phyloP scores from a whole-genome alignment of 2,888 invertebrate species.

The Lithosia quadra region DNA sequence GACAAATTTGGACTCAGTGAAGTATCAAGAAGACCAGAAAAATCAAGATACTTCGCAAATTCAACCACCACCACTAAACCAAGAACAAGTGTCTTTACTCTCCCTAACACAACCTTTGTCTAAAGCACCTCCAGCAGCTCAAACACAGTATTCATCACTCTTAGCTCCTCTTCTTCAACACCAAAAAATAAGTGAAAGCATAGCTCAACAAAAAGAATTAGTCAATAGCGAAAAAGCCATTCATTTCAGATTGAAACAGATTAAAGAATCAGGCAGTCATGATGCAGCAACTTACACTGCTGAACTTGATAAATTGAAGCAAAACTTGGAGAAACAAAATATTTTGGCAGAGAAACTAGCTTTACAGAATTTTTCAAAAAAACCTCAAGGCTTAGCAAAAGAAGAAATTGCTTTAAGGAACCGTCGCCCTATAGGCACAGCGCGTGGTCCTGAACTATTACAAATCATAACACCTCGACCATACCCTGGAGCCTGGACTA shows the following conservation, averaged over 20 bases:
- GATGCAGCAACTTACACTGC: slow-evolving; percentile 61
- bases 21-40: not conserved
- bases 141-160: slow-evolving; percentile 38
- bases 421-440: slow-evolving; percentile 32
- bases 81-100: slow-evolving; percentile 21
- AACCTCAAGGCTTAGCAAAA: slow-evolving; percentile 55
- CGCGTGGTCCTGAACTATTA: slow-evolving; percentile 30
- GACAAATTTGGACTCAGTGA: not conserved
- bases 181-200: slow-evolving; percentile 44
- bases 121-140: slow-evolving; percentile 14
- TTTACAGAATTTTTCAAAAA: slow-evolving; percentile 60
- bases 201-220: slow-evolving; percentile 45
- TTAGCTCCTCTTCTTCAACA: slow-evolving; percentile 42
- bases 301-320: slow-evolving; percentile 63
- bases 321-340: slow-evolving; percentile 63
- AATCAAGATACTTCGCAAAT: not conserved
- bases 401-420: slow-evolving; percentile 56
- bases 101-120: not conserved
- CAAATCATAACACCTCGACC: slow-evolving; percentile 58
- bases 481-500: slow-evolving; percentile 17
- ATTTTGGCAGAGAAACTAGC: slow-evolving; percentile 54
- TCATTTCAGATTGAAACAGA: slow-evolving; percentile 48
- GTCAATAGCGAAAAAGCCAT: slow-evolving; percentile 45
- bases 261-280: slow-evolving; percentile 66
- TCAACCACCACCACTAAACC: slow-evolving; percentile 13